A percentile compares a stretch with the other conserved stretches of the same genome.
These are phyloP conservation scores for Drosophila mojavensis DNA, from an alignment of 1,140 invertebrate genomes.

Conservation along the genomic window DNA sequence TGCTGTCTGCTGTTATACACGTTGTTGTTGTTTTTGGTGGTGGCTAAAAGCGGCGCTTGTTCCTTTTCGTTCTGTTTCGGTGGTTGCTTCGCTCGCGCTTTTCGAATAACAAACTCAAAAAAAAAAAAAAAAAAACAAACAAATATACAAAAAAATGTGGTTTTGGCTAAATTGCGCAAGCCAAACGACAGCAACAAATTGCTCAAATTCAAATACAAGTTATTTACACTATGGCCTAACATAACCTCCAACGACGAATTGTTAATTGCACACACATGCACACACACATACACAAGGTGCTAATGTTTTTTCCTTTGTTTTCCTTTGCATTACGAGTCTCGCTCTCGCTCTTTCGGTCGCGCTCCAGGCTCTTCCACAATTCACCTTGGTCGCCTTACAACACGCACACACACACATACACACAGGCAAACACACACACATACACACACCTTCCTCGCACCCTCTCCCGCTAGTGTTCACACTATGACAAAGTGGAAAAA, in stretches of 20 bases:
- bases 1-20: conserved; percentile 6
- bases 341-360: conserved; percentile 11
- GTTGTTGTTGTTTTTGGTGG: conserved; percentile 22
- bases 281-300: not conserved
- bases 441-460: not conserved
- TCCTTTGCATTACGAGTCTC: conserved; percentile 25
- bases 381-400: conserved; percentile 8
- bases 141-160: conserved; percentile 5
- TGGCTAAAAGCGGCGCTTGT: conserved; percentile 40
- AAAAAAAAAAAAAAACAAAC: not conserved
- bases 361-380: conserved; percentile 2
- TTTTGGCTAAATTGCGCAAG: conserved; percentile 35
- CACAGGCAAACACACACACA: not conserved
- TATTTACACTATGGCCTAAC: conserved; percentile 42
- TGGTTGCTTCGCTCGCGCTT: conserved; percentile 37
- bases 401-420: not conserved
- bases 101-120: conserved; percentile 7
- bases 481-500: conserved; percentile 51
- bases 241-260: conserved; percentile 38
- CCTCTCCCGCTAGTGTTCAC: conserved; percentile 3
- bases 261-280: conserved; percentile 23
- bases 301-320: conserved; percentile 32
- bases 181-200: conserved; percentile 13
- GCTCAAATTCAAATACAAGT: conserved; percentile 6
- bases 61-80: conserved; percentile 25